A percentile compares a stretch with the other conserved stretches of the same genome.
Evolutionary conservation across 2,797 vertebrate genomes (phyloP).

Genomic region (Pteronotus mesoamericanus): DNA sequence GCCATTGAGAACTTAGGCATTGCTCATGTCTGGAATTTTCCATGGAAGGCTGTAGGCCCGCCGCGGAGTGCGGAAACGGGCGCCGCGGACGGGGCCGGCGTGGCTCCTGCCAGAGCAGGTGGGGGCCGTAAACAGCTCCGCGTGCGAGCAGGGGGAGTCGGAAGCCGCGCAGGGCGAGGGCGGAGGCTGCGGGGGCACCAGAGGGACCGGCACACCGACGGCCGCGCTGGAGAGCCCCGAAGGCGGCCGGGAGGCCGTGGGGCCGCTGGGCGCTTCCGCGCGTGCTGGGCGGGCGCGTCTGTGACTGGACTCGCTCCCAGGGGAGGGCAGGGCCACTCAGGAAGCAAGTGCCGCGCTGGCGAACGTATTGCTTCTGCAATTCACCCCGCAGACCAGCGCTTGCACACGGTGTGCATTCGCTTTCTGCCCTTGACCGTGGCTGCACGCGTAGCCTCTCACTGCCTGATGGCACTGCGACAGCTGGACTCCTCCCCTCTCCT

Average conservation of each 20-base stretch:
- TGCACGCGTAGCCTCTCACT: neutral
- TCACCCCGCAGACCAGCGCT: neutral
- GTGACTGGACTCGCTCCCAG: neutral
- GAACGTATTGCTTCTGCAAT: neutral
- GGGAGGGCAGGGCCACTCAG: neutral
- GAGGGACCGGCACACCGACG: neutral
- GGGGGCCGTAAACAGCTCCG: neutral
- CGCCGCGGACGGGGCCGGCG: neutral
- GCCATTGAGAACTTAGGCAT: neutral
- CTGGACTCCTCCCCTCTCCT: neutral
- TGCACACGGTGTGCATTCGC: too few species aligned
- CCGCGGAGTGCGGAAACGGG: neutral
- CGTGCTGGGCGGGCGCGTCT: fast-evolving
- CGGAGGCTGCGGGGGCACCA: neutral
- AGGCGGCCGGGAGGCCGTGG: fast-evolving
- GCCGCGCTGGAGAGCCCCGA: neutral
- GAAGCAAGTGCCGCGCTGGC: neutral
- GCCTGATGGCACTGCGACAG: fast-evolving
- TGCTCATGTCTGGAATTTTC: neutral
- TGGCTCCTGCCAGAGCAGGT: too few species aligned
- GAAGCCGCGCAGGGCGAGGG: neutral
- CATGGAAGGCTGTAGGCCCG: neutral
- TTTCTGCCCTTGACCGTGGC: neutral
- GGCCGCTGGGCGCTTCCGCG: fast-evolving
- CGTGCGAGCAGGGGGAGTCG: neutral